A percentile compares a stretch with the other conserved stretches of the same genome.
phyloP scores from a whole-genome alignment of 2,113 vertebrate species.

The Mustela nigripes region DNA sequence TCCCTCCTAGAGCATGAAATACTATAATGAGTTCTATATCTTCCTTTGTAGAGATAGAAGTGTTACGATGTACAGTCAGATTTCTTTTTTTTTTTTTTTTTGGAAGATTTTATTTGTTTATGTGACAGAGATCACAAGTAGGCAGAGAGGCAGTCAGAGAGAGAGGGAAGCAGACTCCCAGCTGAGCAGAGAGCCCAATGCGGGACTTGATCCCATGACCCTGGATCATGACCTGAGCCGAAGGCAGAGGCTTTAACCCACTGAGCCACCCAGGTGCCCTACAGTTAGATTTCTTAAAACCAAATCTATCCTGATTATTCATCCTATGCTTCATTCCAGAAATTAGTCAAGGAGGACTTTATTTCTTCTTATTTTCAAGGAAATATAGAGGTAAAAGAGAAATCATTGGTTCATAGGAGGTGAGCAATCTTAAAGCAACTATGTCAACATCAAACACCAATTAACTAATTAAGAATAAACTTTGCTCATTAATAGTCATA shows the following conservation, averaged over 20 bases:
- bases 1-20: neutral
- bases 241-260: no score
- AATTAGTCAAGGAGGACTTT: neutral
- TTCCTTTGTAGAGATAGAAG: neutral
- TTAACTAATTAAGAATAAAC: neutral
- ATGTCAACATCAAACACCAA: neutral
- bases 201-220: no score
- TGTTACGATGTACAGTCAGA: neutral
- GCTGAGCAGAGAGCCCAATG: no score
- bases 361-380: neutral
- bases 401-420: neutral
- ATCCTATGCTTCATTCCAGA: neutral
- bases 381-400: neutral
- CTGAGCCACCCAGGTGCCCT: no score
- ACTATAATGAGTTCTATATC: neutral
- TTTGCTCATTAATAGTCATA: slow-evolving; percentile 6
- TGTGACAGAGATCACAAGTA: no score
- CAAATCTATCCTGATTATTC: neutral
- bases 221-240: no score
- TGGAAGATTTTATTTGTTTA: no score
- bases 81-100: neutral
- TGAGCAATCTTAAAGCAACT: neutral
- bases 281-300: neutral
- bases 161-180: no score
- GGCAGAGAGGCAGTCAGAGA: no score